Conservation (phyloP, 2,113 vertebrate genomes). For the Aythya baeri region DNA sequence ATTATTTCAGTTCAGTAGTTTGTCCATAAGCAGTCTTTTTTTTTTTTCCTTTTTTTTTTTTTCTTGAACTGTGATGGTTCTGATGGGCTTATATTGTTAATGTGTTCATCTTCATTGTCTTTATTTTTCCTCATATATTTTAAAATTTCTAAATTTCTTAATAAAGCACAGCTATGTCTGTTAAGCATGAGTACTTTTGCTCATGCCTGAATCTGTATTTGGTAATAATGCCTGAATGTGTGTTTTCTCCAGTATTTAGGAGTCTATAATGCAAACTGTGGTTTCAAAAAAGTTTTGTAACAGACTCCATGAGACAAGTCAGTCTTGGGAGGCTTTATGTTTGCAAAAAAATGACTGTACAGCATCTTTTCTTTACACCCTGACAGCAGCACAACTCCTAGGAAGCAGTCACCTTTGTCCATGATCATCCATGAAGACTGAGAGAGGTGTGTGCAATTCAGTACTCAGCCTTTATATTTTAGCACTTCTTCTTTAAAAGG, state of each 20-base stretch:
- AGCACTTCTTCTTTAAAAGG: not conserved
- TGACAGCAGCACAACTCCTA: not conserved
- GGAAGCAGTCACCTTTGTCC: not conserved
- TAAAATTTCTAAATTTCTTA: not conserved
- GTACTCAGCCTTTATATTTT: not conserved
- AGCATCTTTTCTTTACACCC: not conserved
- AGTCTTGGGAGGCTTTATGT: not conserved
- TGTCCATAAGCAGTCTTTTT: not conserved
- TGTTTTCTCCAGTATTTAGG: not conserved
- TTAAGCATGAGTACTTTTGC: not conserved
- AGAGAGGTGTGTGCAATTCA: not conserved
- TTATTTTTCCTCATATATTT: not conserved
- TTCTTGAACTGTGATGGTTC: not conserved
- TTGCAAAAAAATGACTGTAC: not conserved
- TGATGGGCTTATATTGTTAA: not conserved
- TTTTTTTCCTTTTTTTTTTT: not conserved
- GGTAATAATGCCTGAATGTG: not conserved
- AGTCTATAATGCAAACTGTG: accelerated
- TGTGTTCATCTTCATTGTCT: not conserved
- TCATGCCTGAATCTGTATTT: not conserved
- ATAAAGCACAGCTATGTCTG: not conserved
- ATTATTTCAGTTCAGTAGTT: not conserved
- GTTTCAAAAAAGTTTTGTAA: not conserved
- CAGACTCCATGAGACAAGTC: not conserved
- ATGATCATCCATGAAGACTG: not conserved